A percentile compares a stretch with the other conserved stretches of the same genome.
phyloP scores from a whole-genome alignment of 2,888 invertebrate genomes.

The Strigamia maritima region DNA sequence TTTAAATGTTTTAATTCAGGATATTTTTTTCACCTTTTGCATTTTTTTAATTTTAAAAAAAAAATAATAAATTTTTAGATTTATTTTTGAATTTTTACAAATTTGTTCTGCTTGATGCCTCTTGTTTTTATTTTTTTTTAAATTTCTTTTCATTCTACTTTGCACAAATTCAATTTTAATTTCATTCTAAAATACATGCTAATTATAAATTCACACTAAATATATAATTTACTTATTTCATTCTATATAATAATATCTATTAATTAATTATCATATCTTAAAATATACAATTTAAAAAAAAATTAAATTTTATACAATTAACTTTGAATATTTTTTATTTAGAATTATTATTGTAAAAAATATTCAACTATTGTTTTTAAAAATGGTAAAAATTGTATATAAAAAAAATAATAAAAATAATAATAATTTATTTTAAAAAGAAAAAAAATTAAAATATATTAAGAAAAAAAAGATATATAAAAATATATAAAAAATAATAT shows the following conservation, averaged over 20 bases:
- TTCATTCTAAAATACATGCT: constrained; percentile 21
- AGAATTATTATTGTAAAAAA: not conserved
- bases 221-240: not conserved
- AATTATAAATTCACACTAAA: constrained; percentile 34
- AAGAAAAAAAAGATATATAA: not conserved
- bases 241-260: not conserved
- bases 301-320: not conserved
- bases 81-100: not conserved
- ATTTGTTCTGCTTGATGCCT: not conserved
- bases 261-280: not conserved
- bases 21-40: not conserved
- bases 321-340: not conserved
- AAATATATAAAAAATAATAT: not conserved
- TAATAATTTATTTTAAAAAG: no score
- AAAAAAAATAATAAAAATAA: no score
- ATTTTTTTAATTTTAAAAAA: not conserved
- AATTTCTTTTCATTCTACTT: not conserved
- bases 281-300: not conserved
- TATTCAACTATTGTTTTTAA: not conserved
- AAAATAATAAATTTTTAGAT: not conserved
- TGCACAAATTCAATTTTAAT: constrained; percentile 2
- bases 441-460: not conserved
- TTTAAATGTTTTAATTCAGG: not conserved
- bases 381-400: not conserved
- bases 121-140: not conserved